Conservation (phyloP, 2,113 vertebrate genomes). For the Ctenodactylus gundi region DNA sequence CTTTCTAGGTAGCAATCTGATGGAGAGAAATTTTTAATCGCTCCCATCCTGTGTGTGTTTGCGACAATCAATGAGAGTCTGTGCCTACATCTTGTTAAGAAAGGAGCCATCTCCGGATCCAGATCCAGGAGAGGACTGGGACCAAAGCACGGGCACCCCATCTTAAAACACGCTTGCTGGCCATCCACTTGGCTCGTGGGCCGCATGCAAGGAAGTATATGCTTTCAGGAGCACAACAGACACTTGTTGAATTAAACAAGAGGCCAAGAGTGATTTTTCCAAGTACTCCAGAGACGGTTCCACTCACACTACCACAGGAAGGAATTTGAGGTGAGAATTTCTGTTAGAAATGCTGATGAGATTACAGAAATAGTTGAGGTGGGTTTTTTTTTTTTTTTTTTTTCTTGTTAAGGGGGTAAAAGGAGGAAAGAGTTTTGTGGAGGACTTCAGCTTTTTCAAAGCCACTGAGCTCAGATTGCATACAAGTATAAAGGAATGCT, state of each 20-base stretch:
- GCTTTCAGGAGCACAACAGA: conserved; percentile 2
- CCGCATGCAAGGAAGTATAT: background rate
- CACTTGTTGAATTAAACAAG: conserved; percentile 68
- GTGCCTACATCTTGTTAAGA: conserved; percentile 14
- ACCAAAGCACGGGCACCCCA: conserved; percentile 45
- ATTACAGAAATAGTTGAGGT: conserved; percentile 78
- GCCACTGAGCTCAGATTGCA: conserved; percentile 81
- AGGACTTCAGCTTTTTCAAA: conserved; percentile 80
- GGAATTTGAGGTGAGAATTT: conserved; percentile 82
- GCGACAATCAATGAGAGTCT: background rate
- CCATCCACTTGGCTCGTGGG: background rate
- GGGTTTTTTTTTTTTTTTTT: background rate
- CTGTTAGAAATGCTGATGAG: conserved; percentile 74
- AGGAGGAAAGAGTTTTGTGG: conserved; percentile 71
- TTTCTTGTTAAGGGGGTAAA: background rate
- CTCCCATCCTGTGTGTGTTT: background rate
- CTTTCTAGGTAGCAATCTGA: background rate
- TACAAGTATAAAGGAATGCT: conserved; percentile 82
- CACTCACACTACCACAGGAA: conserved; percentile 57
- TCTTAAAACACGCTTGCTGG: background rate
- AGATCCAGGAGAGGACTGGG: conserved; percentile 41
- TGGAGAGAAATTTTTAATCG: conserved; percentile 25
- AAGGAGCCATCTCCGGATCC: conserved; percentile 36
- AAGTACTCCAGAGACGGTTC: conserved; percentile 8
- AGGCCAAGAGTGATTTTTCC: conserved; percentile 17